Percentiles rank a stretch among this genome's conserved stretches.
These are phyloP conservation scores for Avahi laniger DNA, from an alignment of 2,797 vertebrate species.

Conservation along the genomic window DNA sequence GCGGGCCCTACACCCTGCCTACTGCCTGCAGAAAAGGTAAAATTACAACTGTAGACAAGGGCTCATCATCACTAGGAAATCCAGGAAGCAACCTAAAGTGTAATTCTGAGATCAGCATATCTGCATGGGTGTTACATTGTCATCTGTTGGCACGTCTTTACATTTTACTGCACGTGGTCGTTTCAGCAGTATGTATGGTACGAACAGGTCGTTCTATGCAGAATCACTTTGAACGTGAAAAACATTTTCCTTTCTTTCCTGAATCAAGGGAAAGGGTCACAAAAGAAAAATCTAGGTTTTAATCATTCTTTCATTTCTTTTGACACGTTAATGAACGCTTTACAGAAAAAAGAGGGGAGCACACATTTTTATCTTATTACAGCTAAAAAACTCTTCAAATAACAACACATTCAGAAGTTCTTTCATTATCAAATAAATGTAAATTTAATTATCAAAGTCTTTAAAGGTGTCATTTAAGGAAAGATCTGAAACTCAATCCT, in stretches of 20 bases:
- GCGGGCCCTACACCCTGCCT: background rate
- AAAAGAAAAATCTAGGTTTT: slow-evolving; percentile 22
- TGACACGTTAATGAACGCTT: slow-evolving; percentile 2
- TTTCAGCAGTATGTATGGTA: background rate
- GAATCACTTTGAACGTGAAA: background rate
- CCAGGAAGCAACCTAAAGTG: background rate
- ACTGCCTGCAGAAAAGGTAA: background rate
- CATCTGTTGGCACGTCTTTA: background rate
- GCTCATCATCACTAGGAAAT: background rate
- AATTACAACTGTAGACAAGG: background rate
- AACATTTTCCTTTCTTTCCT: slow-evolving; percentile 27
- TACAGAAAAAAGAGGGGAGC: background rate
- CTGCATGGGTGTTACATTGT: background rate
- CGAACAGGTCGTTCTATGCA: background rate
- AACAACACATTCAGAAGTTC: background rate
- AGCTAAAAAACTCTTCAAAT: background rate
- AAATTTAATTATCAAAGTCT: slow-evolving; percentile 30
- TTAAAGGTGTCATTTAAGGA: background rate
- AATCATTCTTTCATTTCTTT: slow-evolving; percentile 29
- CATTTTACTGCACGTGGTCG: background rate
- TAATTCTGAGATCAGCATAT: background rate
- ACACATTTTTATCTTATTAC: slow-evolving; percentile 13
- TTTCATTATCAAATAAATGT: slow-evolving; percentile 40
- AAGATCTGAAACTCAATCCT: background rate
- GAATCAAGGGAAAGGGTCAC: slow-evolving; percentile 7